Evolutionary conservation across 1,140 invertebrate species (phyloP).

Genomic region (Diachasmimorpha longicaudata): DNA sequence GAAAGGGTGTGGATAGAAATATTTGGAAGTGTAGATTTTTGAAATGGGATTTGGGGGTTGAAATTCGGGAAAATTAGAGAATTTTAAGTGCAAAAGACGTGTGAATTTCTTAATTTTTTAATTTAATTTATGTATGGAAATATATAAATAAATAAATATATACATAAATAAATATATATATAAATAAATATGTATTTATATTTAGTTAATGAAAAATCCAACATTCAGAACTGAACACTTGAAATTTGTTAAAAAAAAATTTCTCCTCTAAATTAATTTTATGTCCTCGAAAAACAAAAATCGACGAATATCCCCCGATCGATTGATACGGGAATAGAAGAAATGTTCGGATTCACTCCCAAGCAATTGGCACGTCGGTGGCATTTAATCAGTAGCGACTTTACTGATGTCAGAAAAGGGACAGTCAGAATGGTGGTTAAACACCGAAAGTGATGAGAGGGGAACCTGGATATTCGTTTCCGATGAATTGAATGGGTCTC

Average conservation of each 20-base stretch:
- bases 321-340: neutral
- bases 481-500: conserved; percentile 20
- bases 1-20: no score
- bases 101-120: neutral
- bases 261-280: no score
- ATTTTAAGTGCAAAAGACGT: no score
- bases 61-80: no score
- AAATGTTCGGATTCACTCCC: conserved; percentile 9
- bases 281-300: no score
- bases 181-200: no score
- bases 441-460: neutral
- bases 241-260: neutral
- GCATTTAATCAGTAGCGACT: conserved; percentile 23
- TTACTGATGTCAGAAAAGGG: conserved; percentile 6
- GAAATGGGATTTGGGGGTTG: no score
- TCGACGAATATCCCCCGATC: neutral
- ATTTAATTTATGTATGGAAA: no score
- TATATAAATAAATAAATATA: neutral
- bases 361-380: conserved; percentile 3
- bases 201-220: no score
- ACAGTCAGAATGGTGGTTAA: neutral
- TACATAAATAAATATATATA: no score
- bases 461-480: neutral
- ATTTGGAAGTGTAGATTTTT: no score
- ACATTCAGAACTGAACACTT: no score